Evolutionary conservation across 2,797 vertebrate genomes (phyloP), one percentile per base, ranked within the genome.

Genomic region (Euphonia xanthogaster): DNA sequence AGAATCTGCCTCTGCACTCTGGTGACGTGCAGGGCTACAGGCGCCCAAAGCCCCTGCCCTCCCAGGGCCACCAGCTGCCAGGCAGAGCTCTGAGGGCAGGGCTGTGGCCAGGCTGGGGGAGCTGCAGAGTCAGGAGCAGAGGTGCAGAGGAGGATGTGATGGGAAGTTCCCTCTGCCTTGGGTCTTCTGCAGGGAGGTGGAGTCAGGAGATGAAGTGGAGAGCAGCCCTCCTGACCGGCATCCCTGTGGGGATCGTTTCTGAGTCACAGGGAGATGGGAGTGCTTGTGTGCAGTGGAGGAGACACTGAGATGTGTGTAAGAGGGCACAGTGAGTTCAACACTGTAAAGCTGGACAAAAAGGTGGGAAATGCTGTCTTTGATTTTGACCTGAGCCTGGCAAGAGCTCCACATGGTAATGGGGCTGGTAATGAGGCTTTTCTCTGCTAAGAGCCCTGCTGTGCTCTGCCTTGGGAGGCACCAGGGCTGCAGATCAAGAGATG

Each of bases 341-440:
- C 33, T 45, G 54, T 67, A 51, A 51, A 76, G 20, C 44, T 45
- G 53, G 25, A 54, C 68, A 47, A 50, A 45, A 60, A 30, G n/a
- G 70, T 66, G 42, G 31, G 6, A 55, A 89, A 3, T 66, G 37
- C 14, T 66, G 51, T 23, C 23, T 60, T 96, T 74, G 51, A 42
- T 85, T 86, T 92, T 90, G 47, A 62, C 63, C 60, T 66, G 68
- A 78, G n/a, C 40, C 24, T 61, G 82, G 50, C 39, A 77, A 76
- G 33, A 40, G 30, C 63, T 42, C 21, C 55, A 6, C 28, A 20
- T 30, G 9, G 62, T 61, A 57, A 54, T 19, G 30, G 24, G 58
- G 23, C 21, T 65, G 60, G 7, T 33, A 50, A 35, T 13, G 35
- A 3, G 0, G 25, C 37, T 75, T 78, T 87, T 42, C 45, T 77